Percentiles rank a stretch among this genome's conserved stretches.
These are phyloP conservation scores for Volucella zonaria DNA, from an alignment of 2,888 invertebrate species.

Conservation along the genomic window DNA sequence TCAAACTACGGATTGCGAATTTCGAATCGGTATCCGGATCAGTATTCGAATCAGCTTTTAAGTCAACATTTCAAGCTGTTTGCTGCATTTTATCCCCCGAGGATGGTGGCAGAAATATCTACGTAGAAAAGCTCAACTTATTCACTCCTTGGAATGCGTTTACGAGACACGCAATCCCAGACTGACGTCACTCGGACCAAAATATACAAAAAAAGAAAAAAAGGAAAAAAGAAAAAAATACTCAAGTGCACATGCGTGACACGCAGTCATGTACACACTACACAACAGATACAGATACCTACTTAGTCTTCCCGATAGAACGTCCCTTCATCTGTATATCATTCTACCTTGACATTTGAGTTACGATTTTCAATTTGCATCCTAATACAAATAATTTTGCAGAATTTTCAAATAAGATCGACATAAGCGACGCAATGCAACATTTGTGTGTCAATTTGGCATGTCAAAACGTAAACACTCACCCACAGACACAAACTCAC, in stretches of 20 bases:
- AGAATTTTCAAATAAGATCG: constrained; percentile 47
- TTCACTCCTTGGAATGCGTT: background rate
- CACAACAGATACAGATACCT: constrained; percentile 19
- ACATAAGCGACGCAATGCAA: constrained; percentile 15
- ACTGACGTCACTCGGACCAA: constrained; percentile 56
- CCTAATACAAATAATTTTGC: constrained; percentile 39
- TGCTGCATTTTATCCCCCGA: constrained; percentile 43
- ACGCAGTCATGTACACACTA: constrained; percentile 32
- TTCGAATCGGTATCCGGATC: constrained; percentile 23
- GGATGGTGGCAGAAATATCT: constrained; percentile 13
- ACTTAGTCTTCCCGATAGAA: constrained; percentile 38
- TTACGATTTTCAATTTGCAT: constrained; percentile 8
- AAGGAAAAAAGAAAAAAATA: constrained; percentile 31
- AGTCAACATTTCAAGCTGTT: constrained; percentile 52
- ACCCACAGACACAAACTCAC: constrained; percentile 1
- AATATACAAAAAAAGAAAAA: constrained; percentile 13
- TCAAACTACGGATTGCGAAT: background rate
- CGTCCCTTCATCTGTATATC: constrained; percentile 38
- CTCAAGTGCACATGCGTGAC: constrained; percentile 68
- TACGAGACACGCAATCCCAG: constrained; percentile 55
- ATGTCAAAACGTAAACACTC: constrained; percentile 29
- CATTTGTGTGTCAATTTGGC: constrained; percentile 48
- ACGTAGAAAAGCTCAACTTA: constrained; percentile 14
- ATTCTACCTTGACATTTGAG: constrained; percentile 61
- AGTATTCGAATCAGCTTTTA: background rate